A percentile compares a stretch with the other conserved stretches of the same genome.
Evolutionary conservation across 2,113 vertebrate species (phyloP).

Genomic region (Ivindomyrus marchei): DNA sequence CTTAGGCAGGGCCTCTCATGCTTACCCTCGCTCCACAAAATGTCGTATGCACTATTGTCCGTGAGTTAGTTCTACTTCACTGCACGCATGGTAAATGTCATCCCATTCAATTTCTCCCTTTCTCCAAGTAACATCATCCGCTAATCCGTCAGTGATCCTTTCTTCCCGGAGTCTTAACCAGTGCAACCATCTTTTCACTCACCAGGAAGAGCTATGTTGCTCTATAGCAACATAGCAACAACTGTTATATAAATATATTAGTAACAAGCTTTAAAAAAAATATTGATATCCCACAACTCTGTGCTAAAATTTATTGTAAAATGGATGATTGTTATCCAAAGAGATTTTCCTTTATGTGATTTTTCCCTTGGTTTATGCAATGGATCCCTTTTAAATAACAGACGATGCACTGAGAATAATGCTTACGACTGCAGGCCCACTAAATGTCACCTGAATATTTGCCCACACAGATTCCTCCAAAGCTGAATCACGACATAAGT

Average conservation of each 20-base stretch:
- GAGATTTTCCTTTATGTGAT: neutral
- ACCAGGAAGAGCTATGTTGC: neutral
- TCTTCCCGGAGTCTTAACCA: neutral
- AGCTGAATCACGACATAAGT: conserved; percentile 16
- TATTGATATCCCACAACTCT: neutral
- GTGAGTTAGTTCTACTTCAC: conserved; percentile 4
- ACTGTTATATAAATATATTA: neutral
- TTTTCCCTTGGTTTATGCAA: neutral
- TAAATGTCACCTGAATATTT: conserved; percentile 20
- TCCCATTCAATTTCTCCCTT: neutral
- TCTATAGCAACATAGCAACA: neutral
- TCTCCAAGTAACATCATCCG: conserved; percentile 5
- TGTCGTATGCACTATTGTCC: neutral
- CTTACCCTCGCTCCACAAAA: neutral
- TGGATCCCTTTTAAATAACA: neutral
- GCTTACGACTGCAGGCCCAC: neutral
- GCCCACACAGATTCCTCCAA: conserved; percentile 18
- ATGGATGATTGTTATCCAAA: neutral
- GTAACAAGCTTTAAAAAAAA: neutral
- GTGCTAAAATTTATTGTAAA: neutral
- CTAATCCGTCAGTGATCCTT: neutral
- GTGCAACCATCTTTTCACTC: neutral
- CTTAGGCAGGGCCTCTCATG: neutral
- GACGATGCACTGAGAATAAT: neutral
- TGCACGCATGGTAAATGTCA: conserved; percentile 12